Percentiles rank a stretch among this genome's conserved stretches.
phyloP scores from a whole-genome alignment of 2,888 invertebrate genomes.

The Conops quadrifasciatus region DNA sequence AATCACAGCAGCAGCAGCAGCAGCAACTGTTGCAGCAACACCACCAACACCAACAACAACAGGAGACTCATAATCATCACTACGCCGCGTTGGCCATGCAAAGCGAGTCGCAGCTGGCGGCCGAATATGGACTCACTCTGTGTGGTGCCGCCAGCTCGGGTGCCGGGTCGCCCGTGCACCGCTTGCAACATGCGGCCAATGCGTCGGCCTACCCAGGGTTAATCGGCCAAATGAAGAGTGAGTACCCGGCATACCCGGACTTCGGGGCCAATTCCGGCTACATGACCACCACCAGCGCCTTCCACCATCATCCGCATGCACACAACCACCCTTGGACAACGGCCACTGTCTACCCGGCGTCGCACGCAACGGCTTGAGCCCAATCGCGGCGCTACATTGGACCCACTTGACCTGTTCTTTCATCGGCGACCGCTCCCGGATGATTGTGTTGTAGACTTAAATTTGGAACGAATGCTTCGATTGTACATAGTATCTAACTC shows the following conservation, averaged over 20 bases:
- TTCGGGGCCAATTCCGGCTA: slow-evolving; percentile 50
- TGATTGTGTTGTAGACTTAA: too few species aligned
- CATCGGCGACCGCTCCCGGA: background rate
- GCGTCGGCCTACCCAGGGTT: slow-evolving; percentile 44
- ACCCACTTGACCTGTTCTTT: background rate
- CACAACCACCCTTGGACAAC: slow-evolving; percentile 56
- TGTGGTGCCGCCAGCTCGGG: slow-evolving; percentile 43
- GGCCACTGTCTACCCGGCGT: slow-evolving; percentile 46
- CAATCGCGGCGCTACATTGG: background rate
- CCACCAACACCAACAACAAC: slow-evolving; percentile 41
- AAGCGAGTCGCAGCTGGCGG: slow-evolving; percentile 57
- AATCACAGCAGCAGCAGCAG: slow-evolving; percentile 42
- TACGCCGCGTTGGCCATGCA: slow-evolving; percentile 59
- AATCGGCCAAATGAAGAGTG: slow-evolving; percentile 56
- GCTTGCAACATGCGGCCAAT: slow-evolving; percentile 14
- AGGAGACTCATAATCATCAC: slow-evolving; percentile 43
- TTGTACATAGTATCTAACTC: too few species aligned
- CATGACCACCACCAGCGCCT: slow-evolving; percentile 43
- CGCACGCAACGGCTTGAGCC: slow-evolving; percentile 53
- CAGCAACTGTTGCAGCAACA: slow-evolving; percentile 37
- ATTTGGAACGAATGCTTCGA: too few species aligned
- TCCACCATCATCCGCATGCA: slow-evolving; percentile 45
- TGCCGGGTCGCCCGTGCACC: slow-evolving; percentile 33
- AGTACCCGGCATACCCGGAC: slow-evolving; percentile 55
- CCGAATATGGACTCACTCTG: slow-evolving; percentile 58